Conservation (phyloP, 2,113 vertebrate species). For the Hippopotamus amphibius region DNA sequence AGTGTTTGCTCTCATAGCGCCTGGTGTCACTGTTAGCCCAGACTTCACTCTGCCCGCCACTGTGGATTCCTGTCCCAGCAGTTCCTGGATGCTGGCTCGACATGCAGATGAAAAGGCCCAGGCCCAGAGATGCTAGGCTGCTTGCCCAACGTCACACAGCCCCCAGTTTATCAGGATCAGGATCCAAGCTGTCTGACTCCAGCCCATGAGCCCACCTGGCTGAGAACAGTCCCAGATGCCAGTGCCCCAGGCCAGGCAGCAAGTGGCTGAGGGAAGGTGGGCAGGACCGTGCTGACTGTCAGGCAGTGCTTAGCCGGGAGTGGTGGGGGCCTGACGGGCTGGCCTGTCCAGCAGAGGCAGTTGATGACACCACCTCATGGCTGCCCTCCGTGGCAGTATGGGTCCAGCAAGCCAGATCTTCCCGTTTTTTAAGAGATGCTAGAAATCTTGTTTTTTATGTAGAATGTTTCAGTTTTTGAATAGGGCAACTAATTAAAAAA, state of each 20-base stretch:
- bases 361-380: background rate
- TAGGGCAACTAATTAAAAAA: background rate
- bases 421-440: background rate
- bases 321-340: rapidly evolving
- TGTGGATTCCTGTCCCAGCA: background rate
- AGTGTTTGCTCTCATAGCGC: background rate
- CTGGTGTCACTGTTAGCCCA: background rate
- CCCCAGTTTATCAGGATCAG: background rate
- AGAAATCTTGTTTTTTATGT: background rate
- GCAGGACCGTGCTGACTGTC: too few relatives aligned
- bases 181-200: background rate
- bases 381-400: background rate
- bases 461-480: background rate
- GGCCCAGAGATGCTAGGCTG: background rate
- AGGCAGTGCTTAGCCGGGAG: background rate
- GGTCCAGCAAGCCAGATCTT: background rate
- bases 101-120: background rate
- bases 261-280: too few relatives aligned
- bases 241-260: background rate
- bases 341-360: too few relatives aligned
- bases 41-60: background rate
- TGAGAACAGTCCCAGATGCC: background rate
- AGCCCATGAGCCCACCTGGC: background rate
- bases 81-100: background rate
- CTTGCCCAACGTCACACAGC: background rate